Percentiles rank a stretch among this genome's conserved stretches.
These are phyloP conservation scores for Tupaia tana DNA, from an alignment of 2,113 vertebrate species.

Conservation along the genomic window DNA sequence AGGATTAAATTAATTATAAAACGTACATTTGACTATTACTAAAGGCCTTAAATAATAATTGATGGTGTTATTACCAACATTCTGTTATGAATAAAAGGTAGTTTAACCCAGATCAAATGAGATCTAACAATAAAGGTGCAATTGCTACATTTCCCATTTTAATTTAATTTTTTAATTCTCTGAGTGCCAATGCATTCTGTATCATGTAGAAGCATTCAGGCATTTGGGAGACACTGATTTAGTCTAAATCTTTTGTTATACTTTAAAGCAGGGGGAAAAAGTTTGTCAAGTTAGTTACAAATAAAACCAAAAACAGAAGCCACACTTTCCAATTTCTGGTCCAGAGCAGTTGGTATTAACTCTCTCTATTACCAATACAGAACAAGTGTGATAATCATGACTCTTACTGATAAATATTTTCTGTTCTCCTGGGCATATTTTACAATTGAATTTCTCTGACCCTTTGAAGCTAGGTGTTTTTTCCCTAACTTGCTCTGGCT, in stretches of 20 bases:
- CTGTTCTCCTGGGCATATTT: not conserved
- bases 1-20: constrained; percentile 11
- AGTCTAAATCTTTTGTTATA: not conserved
- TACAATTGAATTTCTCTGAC: not conserved
- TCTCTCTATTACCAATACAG: not conserved
- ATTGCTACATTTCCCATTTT: not conserved
- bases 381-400: not conserved
- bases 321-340: not conserved
- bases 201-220: not conserved
- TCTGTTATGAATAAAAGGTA: not conserved
- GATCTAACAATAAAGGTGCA: constrained; percentile 7
- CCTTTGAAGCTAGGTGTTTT: constrained; percentile 26
- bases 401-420: not conserved
- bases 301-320: constrained; percentile 25
- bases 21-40: not conserved
- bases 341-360: not conserved
- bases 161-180: not conserved
- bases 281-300: not conserved
- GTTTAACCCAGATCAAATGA: not conserved
- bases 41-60: constrained; percentile 11
- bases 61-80: not conserved
- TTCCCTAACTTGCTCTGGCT: not conserved
- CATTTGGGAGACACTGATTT: not conserved
- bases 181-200: constrained; percentile 7
- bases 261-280: constrained; percentile 10